Base-by-base conservation (phyloP, 2,113 vertebrate genomes). In the Poeciliopsis prolifica region DNA sequence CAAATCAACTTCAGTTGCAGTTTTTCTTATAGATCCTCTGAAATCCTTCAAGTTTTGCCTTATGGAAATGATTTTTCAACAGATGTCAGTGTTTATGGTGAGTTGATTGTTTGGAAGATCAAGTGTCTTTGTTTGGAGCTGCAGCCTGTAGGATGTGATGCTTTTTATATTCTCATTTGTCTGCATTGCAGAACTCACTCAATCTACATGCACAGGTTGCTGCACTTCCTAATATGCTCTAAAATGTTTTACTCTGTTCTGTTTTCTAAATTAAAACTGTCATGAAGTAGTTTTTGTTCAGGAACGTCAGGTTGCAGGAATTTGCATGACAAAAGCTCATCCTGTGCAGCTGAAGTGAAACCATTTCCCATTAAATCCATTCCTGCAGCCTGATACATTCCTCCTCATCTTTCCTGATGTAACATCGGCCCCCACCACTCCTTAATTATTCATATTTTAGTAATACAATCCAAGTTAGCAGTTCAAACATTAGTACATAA, bases 391-490 rank as follows among this genome's bases (percentile, higher is more conserved):
- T 73, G 63, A 58, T 67, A 48, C 64, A 67, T 82, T 80, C 90
- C 84, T 78, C 40, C 72, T 75, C 29, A 31, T 79, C 74, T 75
- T 81, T 80, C 68, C 70, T 86, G 61, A 89, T 88, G 88, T 86
- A 91, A 92, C 92, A 90, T 92, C 78, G 89, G 75, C 84, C 82
- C 87, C 90, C 91, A 83, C 82, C 88, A 88, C 81, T 90, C 79
- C 86, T 94, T 94, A 95, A 95, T 95, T 94, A 94, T 95, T 93
- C 87, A 91, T 91, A 88, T 93, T 94, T 94, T 91, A 89, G 89
- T 93, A 92, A 93, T 89, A 93, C 90, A 91, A 87, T 87, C 80
- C 90, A 88, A 92, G 91, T 93, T 89, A 93, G 93, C 90, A 86
- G 93, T 93, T 92, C 90, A 93, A 93, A 93, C 93, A 93, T 92